phyloP scores from a whole-genome alignment of 2,113 vertebrate species.

The sheep (Ovis aries) region ARS-UI_Ramb_v3.0 NC_056058.1:106182501-106183000 shows the following conservation, averaged over 20 bases:
- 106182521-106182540: conserved; percentile 1
- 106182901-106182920: neutral
- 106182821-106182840: neutral
- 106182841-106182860: neutral
- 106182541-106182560: neutral
- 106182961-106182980: neutral
- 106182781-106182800: conserved; percentile 20
- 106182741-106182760: neutral
- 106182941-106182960: neutral
- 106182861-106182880: neutral
- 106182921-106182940: conserved; percentile 20
- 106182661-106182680: neutral
- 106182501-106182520: neutral
- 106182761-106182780: neutral
- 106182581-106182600: neutral
- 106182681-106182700: neutral
- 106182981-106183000: conserved; percentile 3
- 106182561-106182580: conserved; percentile 49
- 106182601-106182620: neutral
- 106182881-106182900: neutral
- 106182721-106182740: neutral
- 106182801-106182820: neutral
- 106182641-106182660: neutral
- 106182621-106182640: neutral
- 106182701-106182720: neutral